A percentile compares a stretch with the other conserved stretches of the same genome.
phyloP scores from a whole-genome alignment of 2,797 vertebrate species.

The Florisuga fusca region DNA sequence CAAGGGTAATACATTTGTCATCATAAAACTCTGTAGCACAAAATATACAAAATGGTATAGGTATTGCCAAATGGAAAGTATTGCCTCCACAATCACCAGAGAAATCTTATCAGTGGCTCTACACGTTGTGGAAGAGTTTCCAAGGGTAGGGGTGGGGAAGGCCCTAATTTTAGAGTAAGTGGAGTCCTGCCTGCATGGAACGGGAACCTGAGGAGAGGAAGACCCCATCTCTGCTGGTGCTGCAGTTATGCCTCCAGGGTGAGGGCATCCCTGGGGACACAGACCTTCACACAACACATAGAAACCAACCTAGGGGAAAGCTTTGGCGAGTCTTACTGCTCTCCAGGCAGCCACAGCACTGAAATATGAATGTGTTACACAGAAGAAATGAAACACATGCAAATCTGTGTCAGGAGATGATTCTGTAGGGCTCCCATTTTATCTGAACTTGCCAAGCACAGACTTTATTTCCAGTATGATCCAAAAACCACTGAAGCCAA shows the following conservation, averaged over 20 bases:
- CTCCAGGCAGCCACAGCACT: not conserved
- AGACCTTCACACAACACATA: rapidly evolving
- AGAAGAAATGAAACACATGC: constrained; percentile 7
- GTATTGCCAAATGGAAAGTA: rapidly evolving
- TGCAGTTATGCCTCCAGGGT: rapidly evolving
- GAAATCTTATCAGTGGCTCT: not conserved
- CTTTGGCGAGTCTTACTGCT: not conserved
- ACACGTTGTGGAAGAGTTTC: not conserved
- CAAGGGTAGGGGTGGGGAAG: not conserved
- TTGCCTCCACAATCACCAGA: not conserved
- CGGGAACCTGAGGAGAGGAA: not conserved
- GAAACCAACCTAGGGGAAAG: not conserved
- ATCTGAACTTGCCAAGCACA: constrained; percentile 3
- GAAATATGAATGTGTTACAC: not conserved
- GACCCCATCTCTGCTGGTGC: not conserved
- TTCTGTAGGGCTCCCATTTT: constrained; percentile 6
- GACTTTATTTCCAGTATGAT: not conserved
- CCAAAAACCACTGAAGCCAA: constrained; percentile 21
- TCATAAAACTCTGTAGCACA: not conserved
- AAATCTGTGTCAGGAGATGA: not conserved
- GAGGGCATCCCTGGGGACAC: not conserved
- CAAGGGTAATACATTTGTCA: not conserved
- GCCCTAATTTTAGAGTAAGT: not conserved
- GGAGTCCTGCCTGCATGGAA: not conserved
- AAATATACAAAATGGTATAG: not conserved